Base-by-base conservation (phyloP, 2,888 invertebrate genomes). In the Dicyrtomina minuta region DNA sequence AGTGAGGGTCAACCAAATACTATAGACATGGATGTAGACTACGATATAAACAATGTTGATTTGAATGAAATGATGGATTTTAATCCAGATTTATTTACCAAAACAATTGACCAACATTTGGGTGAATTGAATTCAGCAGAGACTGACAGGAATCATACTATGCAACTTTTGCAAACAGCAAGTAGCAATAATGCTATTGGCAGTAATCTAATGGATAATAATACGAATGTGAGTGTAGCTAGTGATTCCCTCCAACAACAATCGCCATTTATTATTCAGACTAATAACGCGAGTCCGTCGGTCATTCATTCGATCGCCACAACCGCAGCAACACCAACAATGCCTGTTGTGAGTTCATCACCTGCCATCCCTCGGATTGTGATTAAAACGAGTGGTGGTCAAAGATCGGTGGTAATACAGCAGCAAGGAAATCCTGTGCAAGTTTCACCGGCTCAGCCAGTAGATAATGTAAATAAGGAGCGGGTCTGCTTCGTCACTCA, bases 11-110 rank as follows among this genome's bases (percentile, higher is more conserved):
- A 43, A n/a, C 49, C 17, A 13, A 65, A 61, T 46, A 22, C 20
- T 10, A 41, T 65, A 24, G 65, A 68, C 5, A 58, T 67, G 44
- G 68, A 68, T 43, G 60, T 10, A 27, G 24, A 51, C 51, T 58
- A 56, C 39, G 62, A 64, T 33, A 15, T 67, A 22, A 22, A 24
- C 41, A 60, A 60, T 43, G 20, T 49, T 53, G 76, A 76, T 26
- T 51, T 76, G 17, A 67, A 56, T 20, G 70, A 72, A 8, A 69
- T 69, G 39, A 68, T 74, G 44, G 75, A 77, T 22, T 74, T 78
- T 33, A 75, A 76, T 68, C 71, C 75, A n/a, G 78, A 78, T 26
- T 70, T 72, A 33, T 74, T 78, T 49, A 68, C 67, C 22, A 66
- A 70, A 61, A 68, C 72, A 20, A 73, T 74, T 33, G 77, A 75